Conservation (phyloP, 2,888 invertebrate species). For the Trisateles emortualis region DNA sequence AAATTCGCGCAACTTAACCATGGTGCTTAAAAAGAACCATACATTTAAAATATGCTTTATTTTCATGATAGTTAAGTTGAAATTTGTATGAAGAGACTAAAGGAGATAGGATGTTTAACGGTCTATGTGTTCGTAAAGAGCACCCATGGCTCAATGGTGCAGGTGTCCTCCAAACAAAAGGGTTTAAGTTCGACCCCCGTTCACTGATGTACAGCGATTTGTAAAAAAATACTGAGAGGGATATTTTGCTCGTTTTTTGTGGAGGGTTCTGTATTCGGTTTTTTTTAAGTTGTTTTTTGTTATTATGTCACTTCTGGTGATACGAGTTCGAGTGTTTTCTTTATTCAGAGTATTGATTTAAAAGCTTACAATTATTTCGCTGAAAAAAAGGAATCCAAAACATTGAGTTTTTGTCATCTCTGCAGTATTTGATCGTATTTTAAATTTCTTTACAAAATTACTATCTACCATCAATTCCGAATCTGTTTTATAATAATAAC, state of each 20-base stretch:
- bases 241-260: conserved; percentile 50
- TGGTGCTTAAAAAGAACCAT: conserved; percentile 49
- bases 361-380: not conserved
- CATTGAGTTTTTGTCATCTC: too few species aligned
- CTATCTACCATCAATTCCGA: too few species aligned
- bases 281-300: conserved; percentile 18
- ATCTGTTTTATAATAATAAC: too few species aligned
- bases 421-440: too few species aligned
- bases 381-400: not conserved
- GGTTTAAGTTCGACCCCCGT: conserved; percentile 74
- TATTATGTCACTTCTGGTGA: conserved; percentile 15
- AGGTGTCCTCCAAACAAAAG: conserved; percentile 82
- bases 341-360: conserved; percentile 9
- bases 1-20: conserved; percentile 66
- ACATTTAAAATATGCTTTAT: conserved; percentile 30
- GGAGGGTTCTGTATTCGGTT: conserved; percentile 38
- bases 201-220: conserved; percentile 69
- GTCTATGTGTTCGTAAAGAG: conserved; percentile 71
- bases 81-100: conserved; percentile 3
- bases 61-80: rapidly evolving
- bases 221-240: conserved; percentile 52
- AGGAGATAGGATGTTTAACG: conserved; percentile 50
- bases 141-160: conserved; percentile 80
- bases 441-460: too few species aligned
- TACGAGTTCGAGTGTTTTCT: conserved; percentile 8